Evolutionary conservation across 2,888 invertebrate species (phyloP).

Genomic region (Bellardia pandia): DNA sequence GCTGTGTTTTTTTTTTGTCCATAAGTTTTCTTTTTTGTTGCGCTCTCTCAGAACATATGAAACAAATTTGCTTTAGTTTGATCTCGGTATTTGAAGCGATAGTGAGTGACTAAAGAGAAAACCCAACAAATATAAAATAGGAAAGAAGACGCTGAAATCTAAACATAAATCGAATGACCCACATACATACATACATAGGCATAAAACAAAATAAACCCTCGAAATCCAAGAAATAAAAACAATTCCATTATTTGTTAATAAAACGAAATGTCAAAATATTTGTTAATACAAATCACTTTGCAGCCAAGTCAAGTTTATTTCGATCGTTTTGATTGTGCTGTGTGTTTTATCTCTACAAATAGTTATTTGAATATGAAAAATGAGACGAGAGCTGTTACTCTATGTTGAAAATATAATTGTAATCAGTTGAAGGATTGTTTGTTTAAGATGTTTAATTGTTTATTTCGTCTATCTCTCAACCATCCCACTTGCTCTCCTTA

Average conservation of each 20-base stretch:
- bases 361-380: not conserved
- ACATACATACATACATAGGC: not conserved
- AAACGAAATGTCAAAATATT: slow-evolving; percentile 37
- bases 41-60: not conserved
- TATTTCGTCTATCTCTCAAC: slow-evolving; percentile 5
- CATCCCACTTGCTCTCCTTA: not conserved
- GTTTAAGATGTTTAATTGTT: not conserved
- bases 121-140: not conserved
- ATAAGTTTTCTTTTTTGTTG: not conserved
- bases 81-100: slow-evolving; percentile 37
- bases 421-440: slow-evolving; percentile 31
- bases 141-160: not conserved
- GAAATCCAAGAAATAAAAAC: not conserved
- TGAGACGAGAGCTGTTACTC: not conserved
- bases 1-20: not conserved
- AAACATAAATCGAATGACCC: not conserved
- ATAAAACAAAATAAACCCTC: not conserved
- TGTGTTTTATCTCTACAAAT: slow-evolving; percentile 8
- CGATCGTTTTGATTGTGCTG: not conserved
- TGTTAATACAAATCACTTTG: slow-evolving; percentile 2
- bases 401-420: slow-evolving; percentile 10
- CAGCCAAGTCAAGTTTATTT: slow-evolving; percentile 1
- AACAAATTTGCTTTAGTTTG: slow-evolving; percentile 42
- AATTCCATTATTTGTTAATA: not conserved
- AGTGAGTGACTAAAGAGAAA: not conserved